Base-by-base conservation (phyloP, 2,113 vertebrate genomes). In the Cichladusa arquata region DNA sequence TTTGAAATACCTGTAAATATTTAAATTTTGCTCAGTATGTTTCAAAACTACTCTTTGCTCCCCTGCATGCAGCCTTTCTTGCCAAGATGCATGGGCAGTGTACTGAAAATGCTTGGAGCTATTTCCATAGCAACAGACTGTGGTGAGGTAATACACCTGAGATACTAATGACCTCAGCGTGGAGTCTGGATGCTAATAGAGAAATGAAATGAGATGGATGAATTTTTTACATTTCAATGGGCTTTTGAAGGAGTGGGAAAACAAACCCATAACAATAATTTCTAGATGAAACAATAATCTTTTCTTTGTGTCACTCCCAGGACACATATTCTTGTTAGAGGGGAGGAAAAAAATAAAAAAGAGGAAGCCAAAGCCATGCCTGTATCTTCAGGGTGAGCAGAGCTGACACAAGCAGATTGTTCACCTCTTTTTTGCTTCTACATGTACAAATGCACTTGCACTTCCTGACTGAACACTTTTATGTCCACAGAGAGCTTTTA, bases 61-160 rank as follows among this genome's bases (percentile, higher is more conserved):
- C 54, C 33, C 61, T 83, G 50, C 45, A 38, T 3, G 4, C 40
- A 65, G 53, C 14, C 6, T 69, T n/a, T 57, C 53, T 17, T 54
- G 34, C 62, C 57, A 57, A 54, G 70, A 50, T 65, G 31, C 64
- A 38, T 6, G 26, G n/a, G 34, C 56, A 88, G 31, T 3, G 19
- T 3, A 51, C 45, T 73, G 80, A 25, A 73, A 66, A 88, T 78
- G 95, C 86, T 66, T 86, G 86, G 67, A 94, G 83, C 51, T 40
- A 86, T 96, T 94, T 93, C 96, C 96, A 96, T 95, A 61, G 96
- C 95, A 95, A 97, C 94, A 88, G 82, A 90, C 92, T 40, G 50
- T 1, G 14, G 56, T 95, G 95, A 95, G 86, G 91, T 86, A 96
- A 95, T 96, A 77, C 86, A 96, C 94, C 96, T 96, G 94, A 94